A percentile compares a stretch with the other conserved stretches of the same genome.
Conservation (phyloP, 2,888 invertebrate genomes). For the Elegia similella region DNA sequence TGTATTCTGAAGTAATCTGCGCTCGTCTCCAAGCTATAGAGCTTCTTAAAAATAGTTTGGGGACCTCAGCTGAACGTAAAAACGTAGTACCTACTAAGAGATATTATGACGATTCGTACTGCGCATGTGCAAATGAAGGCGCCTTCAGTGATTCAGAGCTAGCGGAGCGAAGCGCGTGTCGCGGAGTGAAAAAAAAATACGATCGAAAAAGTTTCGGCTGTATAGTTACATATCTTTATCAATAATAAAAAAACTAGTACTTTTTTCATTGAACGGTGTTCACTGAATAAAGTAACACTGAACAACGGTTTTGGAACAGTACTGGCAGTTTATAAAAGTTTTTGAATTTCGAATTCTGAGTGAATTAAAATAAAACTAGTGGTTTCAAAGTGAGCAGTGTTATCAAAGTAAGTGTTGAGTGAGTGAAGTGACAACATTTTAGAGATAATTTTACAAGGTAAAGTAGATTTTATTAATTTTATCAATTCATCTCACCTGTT, state of each 20-base stretch:
- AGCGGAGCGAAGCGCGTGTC: slow-evolving; percentile 9
- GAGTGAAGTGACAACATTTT: neutral
- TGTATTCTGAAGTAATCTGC: too few relatives aligned
- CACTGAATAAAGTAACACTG: too few relatives aligned
- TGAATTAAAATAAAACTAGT: neutral
- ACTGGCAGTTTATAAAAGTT: neutral
- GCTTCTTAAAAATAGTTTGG: too few relatives aligned
- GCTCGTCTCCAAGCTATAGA: too few relatives aligned
- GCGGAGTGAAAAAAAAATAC: neutral
- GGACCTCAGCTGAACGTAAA: neutral
- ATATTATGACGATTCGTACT: slow-evolving; percentile 5
- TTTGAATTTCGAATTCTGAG: neutral
- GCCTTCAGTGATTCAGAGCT: slow-evolving; percentile 14
- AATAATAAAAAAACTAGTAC: neutral
- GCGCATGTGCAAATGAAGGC: slow-evolving; percentile 7
- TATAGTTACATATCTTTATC: neutral
- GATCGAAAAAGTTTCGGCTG: slow-evolving; percentile 15
- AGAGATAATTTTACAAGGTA: neutral
- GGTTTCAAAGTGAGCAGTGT: slow-evolving; percentile 1
- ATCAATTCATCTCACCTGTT: neutral
- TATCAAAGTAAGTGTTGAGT: neutral
- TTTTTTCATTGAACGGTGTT: neutral
- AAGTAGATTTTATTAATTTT: neutral
- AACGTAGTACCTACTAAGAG: neutral
- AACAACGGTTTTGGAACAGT: neutral